Evolutionary conservation across 2,797 vertebrate genomes (phyloP).

Genomic region (Gymnodraco acuticeps): DNA sequence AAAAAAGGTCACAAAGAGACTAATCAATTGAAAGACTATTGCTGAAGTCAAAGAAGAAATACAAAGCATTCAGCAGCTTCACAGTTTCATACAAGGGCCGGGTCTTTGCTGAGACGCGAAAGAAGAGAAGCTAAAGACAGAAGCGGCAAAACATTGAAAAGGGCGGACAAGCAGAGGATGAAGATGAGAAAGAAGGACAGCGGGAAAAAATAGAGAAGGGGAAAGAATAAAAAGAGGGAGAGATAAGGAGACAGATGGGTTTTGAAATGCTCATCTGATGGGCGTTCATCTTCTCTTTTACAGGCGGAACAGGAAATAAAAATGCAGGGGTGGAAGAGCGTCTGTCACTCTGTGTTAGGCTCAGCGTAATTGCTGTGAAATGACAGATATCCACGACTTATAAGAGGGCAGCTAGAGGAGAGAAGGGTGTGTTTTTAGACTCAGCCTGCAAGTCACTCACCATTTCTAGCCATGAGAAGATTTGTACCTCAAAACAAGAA

Average conservation of each 20-base stretch:
- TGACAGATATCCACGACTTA: constrained; percentile 73
- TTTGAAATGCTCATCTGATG: constrained; percentile 68
- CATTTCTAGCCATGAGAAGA: constrained; percentile 56
- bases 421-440: constrained; percentile 64
- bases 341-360: constrained; percentile 84
- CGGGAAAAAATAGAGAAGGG: constrained; percentile 20
- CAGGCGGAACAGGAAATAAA: constrained; percentile 61
- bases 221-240: constrained; percentile 32
- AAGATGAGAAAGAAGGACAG: constrained; percentile 51
- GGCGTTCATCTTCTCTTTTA: constrained; percentile 60
- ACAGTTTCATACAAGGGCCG: constrained; percentile 14
- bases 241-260: constrained; percentile 57
- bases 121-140: constrained; percentile 30
- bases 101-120: constrained; percentile 19
- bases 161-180: constrained; percentile 33
- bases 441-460: constrained; percentile 76
- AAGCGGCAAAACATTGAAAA: constrained; percentile 10
- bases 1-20: constrained; percentile 38
- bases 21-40: constrained; percentile 20
- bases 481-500: constrained; percentile 33
- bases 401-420: constrained; percentile 64
- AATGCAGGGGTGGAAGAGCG: constrained; percentile 68
- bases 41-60: neutral
- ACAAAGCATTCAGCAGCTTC: constrained; percentile 25
- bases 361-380: constrained; percentile 86